A percentile compares a stretch with the other conserved stretches of the same genome.
Evolutionary conservation across 2,888 invertebrate species (phyloP).

Genomic region (Gasteruption jaculator): DNA sequence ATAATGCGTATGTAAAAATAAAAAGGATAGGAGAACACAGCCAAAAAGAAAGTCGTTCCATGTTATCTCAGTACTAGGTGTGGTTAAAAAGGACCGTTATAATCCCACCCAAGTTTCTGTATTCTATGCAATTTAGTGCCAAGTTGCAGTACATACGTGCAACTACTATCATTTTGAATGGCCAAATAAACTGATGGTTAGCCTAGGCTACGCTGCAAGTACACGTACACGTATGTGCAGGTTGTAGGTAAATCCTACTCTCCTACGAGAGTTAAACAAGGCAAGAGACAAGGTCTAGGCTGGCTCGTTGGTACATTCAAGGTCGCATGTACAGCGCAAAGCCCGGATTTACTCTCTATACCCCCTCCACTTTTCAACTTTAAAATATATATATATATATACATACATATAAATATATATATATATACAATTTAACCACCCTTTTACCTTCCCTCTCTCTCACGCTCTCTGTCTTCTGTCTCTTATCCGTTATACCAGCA

Average conservation of each 20-base stretch:
- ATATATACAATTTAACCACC: constrained; percentile 2
- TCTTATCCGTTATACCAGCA: background rate
- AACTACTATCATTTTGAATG: background rate
- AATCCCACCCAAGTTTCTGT: constrained; percentile 29
- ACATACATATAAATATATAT: background rate
- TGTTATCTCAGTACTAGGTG: constrained; percentile 41
- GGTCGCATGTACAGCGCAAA: constrained; percentile 40
- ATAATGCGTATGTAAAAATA: too few species aligned
- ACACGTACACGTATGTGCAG: too few species aligned
- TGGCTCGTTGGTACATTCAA: constrained; percentile 45
- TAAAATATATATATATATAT: background rate
- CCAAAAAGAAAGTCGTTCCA: constrained; percentile 30
- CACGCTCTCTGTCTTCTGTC: constrained; percentile 8
- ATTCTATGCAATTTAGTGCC: background rate
- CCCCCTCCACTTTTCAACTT: constrained; percentile 11
- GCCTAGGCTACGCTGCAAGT: too few species aligned
- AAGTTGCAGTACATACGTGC: background rate
- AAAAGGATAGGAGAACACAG: too few species aligned
- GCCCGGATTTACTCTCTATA: constrained; percentile 34
- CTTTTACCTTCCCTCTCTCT: constrained; percentile 12
- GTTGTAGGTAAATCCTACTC: too few species aligned
- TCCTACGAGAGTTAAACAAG: constrained; percentile 10
- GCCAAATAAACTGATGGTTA: too few species aligned
- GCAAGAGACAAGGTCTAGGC: constrained; percentile 44
- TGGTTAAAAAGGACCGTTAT: constrained; percentile 40